phyloP scores from a whole-genome alignment of 1,140 invertebrate species.

The Leptinotarsa defecta region DNA sequence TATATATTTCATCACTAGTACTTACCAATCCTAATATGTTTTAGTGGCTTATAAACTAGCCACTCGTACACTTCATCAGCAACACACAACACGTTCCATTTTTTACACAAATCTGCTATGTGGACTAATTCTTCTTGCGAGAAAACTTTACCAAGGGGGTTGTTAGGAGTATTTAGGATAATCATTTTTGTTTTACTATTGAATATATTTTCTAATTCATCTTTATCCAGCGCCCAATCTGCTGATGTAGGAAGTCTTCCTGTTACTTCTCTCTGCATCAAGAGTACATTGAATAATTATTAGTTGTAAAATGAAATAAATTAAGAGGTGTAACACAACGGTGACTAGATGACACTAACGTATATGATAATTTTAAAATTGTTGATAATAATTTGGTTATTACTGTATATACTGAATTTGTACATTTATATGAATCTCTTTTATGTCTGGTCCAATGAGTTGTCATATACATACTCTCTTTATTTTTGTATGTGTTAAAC shows the following conservation, averaged over 20 bases:
- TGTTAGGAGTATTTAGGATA: conserved; percentile 95
- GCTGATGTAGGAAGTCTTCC: conserved; percentile 62
- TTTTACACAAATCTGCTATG: conserved; percentile 88
- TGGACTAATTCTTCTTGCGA: conserved; percentile 70
- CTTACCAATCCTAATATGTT: conserved; percentile 67
- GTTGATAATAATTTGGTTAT: too few relatives aligned
- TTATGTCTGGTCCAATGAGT: too few relatives aligned
- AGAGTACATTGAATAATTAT: too few relatives aligned
- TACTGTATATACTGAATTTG: too few relatives aligned
- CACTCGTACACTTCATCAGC: conserved; percentile 99
- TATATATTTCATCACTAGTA: background rate
- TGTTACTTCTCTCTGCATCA: conserved; percentile 34
- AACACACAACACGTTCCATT: conserved; percentile 89
- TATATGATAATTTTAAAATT: too few relatives aligned
- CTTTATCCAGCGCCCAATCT: conserved; percentile 88
- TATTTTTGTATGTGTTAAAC: too few relatives aligned
- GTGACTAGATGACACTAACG: too few relatives aligned
- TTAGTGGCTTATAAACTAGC: conserved; percentile 84
- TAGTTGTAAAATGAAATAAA: too few relatives aligned
- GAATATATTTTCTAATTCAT: conserved; percentile 84
- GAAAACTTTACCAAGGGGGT: conserved; percentile 93
- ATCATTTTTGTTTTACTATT: conserved; percentile 92
- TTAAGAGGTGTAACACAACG: too few relatives aligned
- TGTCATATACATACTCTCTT: too few relatives aligned
- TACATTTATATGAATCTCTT: too few relatives aligned